A percentile compares a stretch with the other conserved stretches of the same genome.
Evolutionary conservation across 2,888 invertebrate species (phyloP).

Genomic region (Temnothorax unifasciatus): DNA sequence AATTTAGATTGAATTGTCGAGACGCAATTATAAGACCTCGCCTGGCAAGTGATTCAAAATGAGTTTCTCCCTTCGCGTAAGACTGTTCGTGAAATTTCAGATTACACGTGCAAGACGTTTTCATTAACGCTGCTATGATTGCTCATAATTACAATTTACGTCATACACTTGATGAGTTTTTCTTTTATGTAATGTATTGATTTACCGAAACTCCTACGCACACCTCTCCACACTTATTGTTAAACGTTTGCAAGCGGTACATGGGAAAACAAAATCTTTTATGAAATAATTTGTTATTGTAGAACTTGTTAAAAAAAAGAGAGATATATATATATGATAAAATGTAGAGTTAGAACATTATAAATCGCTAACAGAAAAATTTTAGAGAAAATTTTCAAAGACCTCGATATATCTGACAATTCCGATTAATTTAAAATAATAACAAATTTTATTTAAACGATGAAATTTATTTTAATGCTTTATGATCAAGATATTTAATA

Average conservation of each 20-base stretch:
- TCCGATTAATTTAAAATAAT: not conserved
- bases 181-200: conserved; percentile 15
- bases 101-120: conserved; percentile 44
- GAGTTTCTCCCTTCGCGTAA: conserved; percentile 30
- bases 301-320: conserved; percentile 1
- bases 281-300: not conserved
- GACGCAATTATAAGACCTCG: conserved; percentile 43
- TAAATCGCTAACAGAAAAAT: not conserved
- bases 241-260: not conserved
- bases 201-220: not conserved
- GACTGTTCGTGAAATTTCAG: conserved; percentile 43
- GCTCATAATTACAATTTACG: conserved; percentile 33
- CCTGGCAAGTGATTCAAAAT: conserved; percentile 26
- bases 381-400: not conserved
- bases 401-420: not conserved
- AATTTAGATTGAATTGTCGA: conserved; percentile 53
- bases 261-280: not conserved
- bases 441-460: not conserved
- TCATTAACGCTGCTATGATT: conserved; percentile 44
- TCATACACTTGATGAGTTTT: conserved; percentile 21
- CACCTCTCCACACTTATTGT: not conserved
- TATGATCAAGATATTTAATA: not conserved
- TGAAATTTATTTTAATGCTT: conserved; percentile 11
- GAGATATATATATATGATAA: not conserved
- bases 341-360: not conserved